Conservation (phyloP, 2,113 vertebrate species). For the Spea bombifrons region DNA sequence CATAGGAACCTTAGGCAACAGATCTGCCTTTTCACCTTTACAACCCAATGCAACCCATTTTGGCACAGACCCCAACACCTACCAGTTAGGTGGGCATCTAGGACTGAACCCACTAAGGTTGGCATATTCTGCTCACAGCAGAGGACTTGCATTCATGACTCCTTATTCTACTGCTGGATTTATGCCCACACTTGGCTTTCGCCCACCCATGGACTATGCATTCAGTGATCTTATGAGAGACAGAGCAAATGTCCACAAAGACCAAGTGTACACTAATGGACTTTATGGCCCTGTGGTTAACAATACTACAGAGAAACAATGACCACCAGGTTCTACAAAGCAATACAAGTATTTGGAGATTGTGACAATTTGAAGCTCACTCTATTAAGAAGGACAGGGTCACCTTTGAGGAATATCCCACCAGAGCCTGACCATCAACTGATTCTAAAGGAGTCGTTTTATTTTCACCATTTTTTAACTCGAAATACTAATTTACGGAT, state of each 20-base stretch:
- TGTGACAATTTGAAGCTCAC: not conserved
- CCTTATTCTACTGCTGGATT: conserved; percentile 94
- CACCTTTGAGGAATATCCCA: not conserved
- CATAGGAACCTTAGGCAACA: conserved; percentile 82
- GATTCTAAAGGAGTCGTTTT: too few relatives aligned
- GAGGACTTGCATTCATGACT: conserved; percentile 96
- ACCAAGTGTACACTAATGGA: conserved; percentile 81
- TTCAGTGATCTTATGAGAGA: conserved; percentile 98
- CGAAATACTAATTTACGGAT: conserved; percentile 24
- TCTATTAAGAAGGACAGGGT: not conserved
- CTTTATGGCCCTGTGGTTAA: conserved; percentile 95
- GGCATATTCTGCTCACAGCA: conserved; percentile 95
- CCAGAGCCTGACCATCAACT: too few relatives aligned
- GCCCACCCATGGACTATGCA: conserved; percentile 97
- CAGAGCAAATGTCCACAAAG: conserved; percentile 90
- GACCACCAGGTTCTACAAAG: conserved; percentile 51
- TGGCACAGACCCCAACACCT: conserved; percentile 81
- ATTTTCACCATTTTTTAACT: too few relatives aligned
- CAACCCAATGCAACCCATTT: conserved; percentile 94
- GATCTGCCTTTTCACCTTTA: conserved; percentile 93
- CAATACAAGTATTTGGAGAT: not conserved
- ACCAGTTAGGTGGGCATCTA: conserved; percentile 85
- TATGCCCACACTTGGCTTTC: conserved; percentile 94
- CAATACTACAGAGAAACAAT: conserved; percentile 91
- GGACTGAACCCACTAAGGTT: conserved; percentile 93